These are phyloP conservation scores for Crax fasciolata DNA, from an alignment of 2,797 vertebrate genomes.

Conservation along the genomic window DNA sequence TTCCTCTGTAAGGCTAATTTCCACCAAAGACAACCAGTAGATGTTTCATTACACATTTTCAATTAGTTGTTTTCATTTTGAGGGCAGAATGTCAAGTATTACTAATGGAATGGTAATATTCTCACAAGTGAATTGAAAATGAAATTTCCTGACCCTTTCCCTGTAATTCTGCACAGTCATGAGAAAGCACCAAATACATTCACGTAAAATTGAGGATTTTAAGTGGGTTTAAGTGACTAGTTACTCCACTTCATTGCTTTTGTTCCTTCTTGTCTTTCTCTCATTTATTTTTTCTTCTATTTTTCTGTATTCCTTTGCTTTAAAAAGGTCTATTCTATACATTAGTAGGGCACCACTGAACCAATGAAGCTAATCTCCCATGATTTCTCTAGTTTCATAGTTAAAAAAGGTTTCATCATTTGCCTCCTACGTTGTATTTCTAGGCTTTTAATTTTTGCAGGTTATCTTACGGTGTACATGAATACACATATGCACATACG, in stretches of 20 bases:
- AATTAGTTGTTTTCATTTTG: background rate
- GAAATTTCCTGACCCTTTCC: background rate
- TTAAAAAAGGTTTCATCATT: background rate
- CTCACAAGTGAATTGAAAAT: background rate
- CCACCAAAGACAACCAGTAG: background rate
- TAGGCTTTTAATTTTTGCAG: background rate
- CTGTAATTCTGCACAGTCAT: background rate
- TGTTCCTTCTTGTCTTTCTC: background rate
- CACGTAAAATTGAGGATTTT: background rate
- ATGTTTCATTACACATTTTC: background rate
- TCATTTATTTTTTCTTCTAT: background rate
- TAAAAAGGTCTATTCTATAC: background rate
- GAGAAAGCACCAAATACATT: background rate
- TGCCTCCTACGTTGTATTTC: background rate
- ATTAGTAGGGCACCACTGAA: background rate
- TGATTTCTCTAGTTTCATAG: background rate
- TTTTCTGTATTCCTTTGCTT: background rate
- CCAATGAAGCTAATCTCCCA: fast-evolving
- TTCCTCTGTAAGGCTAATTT: background rate
- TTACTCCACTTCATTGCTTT: background rate
- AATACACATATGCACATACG: fast-evolving
- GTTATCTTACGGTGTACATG: background rate
- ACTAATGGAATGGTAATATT: background rate
- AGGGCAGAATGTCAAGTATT: background rate
- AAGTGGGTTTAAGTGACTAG: background rate